Base-by-base conservation (phyloP, 2,113 vertebrate genomes). In the Leuciscus idus region DNA sequence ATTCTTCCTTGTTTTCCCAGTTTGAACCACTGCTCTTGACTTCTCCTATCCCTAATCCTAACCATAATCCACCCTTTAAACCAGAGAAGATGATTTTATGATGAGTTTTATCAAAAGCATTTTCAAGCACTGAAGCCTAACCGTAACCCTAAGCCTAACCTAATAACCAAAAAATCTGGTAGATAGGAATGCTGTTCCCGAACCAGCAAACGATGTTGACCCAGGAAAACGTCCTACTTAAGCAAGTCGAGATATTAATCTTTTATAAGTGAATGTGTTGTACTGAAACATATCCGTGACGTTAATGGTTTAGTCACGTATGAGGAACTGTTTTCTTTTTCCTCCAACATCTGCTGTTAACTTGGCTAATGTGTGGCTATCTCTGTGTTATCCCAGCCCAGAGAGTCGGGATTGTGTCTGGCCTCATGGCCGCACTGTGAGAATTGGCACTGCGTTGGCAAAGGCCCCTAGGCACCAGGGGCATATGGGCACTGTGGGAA, bases 401-500 rank as follows among this genome's bases (percentile, higher is more conserved):
- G 84, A 57, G 87, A 55, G 17, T 39, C 12, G 6, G 36, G 81
- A 57, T 55, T 55, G 85, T 62, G 88, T 68, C 88, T 77, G 73
- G 21, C 79, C 55, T 62, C 84, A 55, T 78, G 84, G 48, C 57
- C 6, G 26, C 3, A 33, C 76, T 77, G 46, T 79, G 74, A 66
- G 88, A 88, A 78, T 52, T 79, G 72, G 86, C 80, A 72, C 74
- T 15, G n/a, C 52, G 13, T 85, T 68, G 78, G 82, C 87, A 85
- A 83, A 17, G 75, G 57, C 82, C 79, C 28, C 74, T 75, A 73
- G 61, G 72, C 64, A 70, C 39, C 84, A 21, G 73, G 55, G 84
- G 75, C 85, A 75, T 80, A 64, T 79, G 84, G 87, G 89, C 85
- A 77, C 90, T 82, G 89, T 91, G 89, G 89, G 85, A 91, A 91